Percentiles rank a stretch among this genome's conserved stretches.
phyloP scores from a whole-genome alignment of 2,113 vertebrate genomes.

The Peromyscus leucopus region DNA sequence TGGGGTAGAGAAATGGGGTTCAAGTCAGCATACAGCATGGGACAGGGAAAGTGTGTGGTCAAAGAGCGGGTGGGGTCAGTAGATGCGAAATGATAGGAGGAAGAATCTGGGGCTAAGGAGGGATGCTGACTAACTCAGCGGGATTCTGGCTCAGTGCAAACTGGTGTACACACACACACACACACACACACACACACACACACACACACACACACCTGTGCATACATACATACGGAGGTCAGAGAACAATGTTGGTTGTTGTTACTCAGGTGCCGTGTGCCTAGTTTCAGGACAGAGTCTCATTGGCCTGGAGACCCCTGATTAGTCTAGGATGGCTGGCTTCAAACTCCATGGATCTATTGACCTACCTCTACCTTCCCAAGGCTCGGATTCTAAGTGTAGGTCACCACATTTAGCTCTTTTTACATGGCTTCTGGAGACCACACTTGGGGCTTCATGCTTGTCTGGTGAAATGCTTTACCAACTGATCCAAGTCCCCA shows the following conservation, averaged over 20 bases:
- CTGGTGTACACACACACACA: background rate
- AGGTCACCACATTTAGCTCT: too few species aligned
- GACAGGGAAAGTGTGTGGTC: background rate
- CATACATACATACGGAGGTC: background rate
- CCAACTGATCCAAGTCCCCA: background rate
- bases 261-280: too few species aligned
- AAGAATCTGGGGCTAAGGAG: too few species aligned
- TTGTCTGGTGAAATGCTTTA: background rate
- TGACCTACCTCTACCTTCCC: background rate
- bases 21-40: background rate
- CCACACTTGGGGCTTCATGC: too few species aligned
- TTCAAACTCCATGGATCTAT: background rate
- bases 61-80: too few species aligned
- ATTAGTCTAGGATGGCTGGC: background rate
- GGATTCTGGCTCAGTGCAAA: background rate
- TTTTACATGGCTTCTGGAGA: background rate
- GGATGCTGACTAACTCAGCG: background rate
- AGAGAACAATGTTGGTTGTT: background rate
- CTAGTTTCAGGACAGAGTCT: background rate
- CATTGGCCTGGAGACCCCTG: background rate
- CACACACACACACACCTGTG: fast-evolving
- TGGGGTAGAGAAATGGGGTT: background rate
- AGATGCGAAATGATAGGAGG: background rate
- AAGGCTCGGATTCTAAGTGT: background rate
- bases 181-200: fast-evolving